These are phyloP conservation scores for Dasyornis broadbenti DNA, from an alignment of 2,113 vertebrate genomes.

Conservation along the genomic window DNA sequence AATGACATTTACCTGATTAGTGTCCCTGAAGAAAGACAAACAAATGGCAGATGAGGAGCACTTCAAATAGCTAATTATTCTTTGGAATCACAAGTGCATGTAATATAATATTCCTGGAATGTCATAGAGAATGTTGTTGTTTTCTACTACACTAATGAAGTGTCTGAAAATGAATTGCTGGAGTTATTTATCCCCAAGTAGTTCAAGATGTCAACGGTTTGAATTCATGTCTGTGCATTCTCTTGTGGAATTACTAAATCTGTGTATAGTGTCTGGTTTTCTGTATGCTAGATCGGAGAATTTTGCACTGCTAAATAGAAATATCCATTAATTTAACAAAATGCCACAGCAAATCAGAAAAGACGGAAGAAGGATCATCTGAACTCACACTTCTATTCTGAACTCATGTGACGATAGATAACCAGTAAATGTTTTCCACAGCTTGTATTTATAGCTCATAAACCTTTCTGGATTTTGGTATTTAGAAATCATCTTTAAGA, in stretches of 20 bases:
- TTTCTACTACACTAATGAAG: not conserved
- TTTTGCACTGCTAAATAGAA: not conserved
- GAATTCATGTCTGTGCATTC: not conserved
- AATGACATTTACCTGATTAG: not conserved
- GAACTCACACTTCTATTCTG: not conserved
- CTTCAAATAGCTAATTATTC: not conserved
- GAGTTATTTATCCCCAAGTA: not conserved
- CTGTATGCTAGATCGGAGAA: not conserved
- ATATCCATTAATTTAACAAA: not conserved
- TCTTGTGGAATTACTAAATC: not conserved
- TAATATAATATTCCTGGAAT: not conserved
- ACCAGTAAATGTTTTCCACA: not conserved
- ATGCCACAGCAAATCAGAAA: not conserved
- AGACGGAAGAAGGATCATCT: not conserved
- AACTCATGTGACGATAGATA: not conserved
- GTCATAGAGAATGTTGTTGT: not conserved
- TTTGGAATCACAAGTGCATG: not conserved
- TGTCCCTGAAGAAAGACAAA: not conserved
- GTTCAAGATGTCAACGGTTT: not conserved
- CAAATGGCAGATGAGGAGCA: not conserved
- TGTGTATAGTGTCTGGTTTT: not conserved
- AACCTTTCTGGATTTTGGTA: not conserved
- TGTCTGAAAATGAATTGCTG: not conserved
- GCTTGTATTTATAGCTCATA: not conserved
- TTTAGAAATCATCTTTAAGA: not conserved